Evolutionary conservation across 53 echinoderm and acorn worm genomes (phyloP).

Genomic region (Crossaster papposus): DNA sequence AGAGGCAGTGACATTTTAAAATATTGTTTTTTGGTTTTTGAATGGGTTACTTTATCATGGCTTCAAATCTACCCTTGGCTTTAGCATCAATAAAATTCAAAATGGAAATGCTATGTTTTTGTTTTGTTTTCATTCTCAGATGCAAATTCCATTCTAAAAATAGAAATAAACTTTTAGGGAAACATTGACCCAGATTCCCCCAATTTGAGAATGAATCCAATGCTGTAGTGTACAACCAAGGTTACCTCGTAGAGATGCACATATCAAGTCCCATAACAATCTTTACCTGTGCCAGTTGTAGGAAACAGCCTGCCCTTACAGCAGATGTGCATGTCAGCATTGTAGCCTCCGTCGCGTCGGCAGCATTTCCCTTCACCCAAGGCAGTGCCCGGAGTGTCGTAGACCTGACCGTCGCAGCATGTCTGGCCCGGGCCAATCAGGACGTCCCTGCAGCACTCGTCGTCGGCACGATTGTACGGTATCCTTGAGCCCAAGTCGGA

Average conservation of each 20-base stretch:
- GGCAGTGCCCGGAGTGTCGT: slow-evolving; percentile 58
- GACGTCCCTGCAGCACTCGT: slow-evolving; percentile 67
- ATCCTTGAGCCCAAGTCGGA: background rate
- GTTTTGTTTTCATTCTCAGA: too few species aligned
- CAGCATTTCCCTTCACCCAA: slow-evolving; percentile 78
- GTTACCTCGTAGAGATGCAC: background rate
- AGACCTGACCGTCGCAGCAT: slow-evolving; percentile 66
- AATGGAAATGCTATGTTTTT: too few species aligned
- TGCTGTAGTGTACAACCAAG: too few species aligned
- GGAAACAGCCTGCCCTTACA: slow-evolving; percentile 60
- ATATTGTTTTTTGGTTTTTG: too few species aligned
- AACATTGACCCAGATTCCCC: too few species aligned
- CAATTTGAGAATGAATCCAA: too few species aligned
- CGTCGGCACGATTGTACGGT: slow-evolving; percentile 64
- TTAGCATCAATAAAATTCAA: too few species aligned
- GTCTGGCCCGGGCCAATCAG: slow-evolving; percentile 69
- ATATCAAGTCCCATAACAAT: background rate
- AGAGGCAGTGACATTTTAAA: too few species aligned
- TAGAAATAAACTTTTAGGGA: too few species aligned
- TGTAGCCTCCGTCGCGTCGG: slow-evolving; percentile 55
- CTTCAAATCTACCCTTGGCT: too few species aligned
- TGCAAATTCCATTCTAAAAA: too few species aligned
- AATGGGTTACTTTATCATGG: too few species aligned
- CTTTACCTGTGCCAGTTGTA: slow-evolving; percentile 26
- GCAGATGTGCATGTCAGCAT: slow-evolving; percentile 70